These are phyloP conservation scores for Ophraella communa DNA, from an alignment of 2,888 invertebrate species.

Conservation along the genomic window DNA sequence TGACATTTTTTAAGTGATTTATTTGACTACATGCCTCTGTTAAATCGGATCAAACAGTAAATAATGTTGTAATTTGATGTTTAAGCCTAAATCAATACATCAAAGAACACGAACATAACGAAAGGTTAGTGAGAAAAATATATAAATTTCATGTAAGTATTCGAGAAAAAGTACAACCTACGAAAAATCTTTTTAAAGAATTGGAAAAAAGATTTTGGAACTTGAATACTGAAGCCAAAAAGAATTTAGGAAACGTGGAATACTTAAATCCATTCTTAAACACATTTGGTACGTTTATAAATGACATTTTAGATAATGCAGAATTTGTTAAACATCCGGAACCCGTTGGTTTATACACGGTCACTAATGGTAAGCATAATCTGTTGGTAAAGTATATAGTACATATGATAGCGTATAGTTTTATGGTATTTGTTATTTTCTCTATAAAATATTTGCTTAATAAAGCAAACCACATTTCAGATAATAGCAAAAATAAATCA, in stretches of 20 bases:
- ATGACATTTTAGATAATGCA: conserved; percentile 21
- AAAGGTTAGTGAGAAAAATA: conserved; percentile 36
- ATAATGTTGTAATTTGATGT: not conserved
- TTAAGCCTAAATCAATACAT: conserved; percentile 31
- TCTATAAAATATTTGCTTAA: not conserved
- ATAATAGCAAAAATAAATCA: not conserved
- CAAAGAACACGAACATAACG: conserved; percentile 40
- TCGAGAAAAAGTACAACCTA: conserved; percentile 34
- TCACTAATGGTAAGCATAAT: not conserved
- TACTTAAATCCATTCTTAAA: conserved; percentile 36
- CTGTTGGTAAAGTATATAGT: not conserved
- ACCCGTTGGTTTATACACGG: conserved; percentile 6
- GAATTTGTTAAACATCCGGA: conserved; percentile 30
- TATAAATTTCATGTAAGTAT: conserved; percentile 39
- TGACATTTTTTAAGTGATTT: too few species aligned
- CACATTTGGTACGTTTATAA: conserved; percentile 28
- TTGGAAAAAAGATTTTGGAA: conserved; percentile 29
- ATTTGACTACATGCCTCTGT: too few species aligned
- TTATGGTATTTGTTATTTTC: too few species aligned
- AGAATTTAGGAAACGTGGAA: conserved; percentile 37
- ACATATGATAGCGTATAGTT: too few species aligned
- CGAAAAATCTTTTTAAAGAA: conserved; percentile 35
- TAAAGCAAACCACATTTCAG: too few species aligned
- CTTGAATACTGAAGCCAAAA: conserved; percentile 24
- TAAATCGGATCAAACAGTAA: not conserved